Conservation (phyloP, 2,888 invertebrate species). For the Chromoteleia sp. region DNA sequence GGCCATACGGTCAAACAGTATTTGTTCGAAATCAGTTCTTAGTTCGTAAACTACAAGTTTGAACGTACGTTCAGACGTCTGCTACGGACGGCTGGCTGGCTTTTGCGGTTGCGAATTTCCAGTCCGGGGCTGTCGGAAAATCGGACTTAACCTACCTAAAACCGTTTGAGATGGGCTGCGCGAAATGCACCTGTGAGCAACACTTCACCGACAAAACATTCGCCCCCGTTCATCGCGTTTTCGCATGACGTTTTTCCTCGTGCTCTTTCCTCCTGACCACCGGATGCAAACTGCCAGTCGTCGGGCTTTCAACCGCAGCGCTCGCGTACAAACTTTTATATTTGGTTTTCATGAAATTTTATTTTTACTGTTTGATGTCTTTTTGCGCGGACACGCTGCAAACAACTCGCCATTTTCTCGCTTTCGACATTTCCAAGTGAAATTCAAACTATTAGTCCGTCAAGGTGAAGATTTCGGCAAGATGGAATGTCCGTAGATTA, state of each 20-base stretch:
- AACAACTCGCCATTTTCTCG: not conserved
- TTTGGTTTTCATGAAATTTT: constrained; percentile 41
- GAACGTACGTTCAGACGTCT: constrained; percentile 62
- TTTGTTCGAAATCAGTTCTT: constrained; percentile 70
- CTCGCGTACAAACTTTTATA: constrained; percentile 41
- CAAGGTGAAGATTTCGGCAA: no score
- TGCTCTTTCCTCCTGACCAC: constrained; percentile 29
- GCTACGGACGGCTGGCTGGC: constrained; percentile 62
- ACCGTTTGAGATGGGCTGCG: constrained; percentile 49
- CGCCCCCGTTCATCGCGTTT: constrained; percentile 32
- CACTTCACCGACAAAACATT: constrained; percentile 54
- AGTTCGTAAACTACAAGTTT: constrained; percentile 68
- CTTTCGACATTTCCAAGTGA: no score
- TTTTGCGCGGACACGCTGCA: not conserved
- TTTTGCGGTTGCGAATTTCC: constrained; percentile 69
- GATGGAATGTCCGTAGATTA: no score
- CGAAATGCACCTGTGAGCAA: constrained; percentile 61
- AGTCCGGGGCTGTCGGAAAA: constrained; percentile 47
- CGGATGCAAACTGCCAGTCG: constrained; percentile 45
- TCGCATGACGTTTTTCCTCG: constrained; percentile 49
- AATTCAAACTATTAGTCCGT: no score
- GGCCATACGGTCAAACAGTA: constrained; percentile 61
- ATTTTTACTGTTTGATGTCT: constrained; percentile 25
- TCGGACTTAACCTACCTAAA: constrained; percentile 55
- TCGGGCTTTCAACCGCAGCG: constrained; percentile 37